Evolutionary conservation across 1,140 invertebrate species (phyloP).

Genomic region (Mactra quadrangularis): DNA sequence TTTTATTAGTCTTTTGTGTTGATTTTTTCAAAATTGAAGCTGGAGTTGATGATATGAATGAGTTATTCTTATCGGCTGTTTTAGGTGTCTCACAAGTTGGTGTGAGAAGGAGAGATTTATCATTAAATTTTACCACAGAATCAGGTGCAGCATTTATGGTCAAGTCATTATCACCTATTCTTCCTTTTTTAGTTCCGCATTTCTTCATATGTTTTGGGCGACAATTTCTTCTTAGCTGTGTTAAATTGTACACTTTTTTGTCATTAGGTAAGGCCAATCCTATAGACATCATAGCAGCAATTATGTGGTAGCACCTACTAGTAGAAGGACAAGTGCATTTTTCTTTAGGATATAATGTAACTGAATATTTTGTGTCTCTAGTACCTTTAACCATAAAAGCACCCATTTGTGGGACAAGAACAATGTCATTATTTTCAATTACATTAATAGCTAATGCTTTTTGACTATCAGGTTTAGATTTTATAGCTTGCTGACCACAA

Average conservation of each 20-base stretch:
- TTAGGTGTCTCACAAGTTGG: background rate
- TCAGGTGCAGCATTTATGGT: constrained; percentile 22
- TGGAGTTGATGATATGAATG: background rate
- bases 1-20: background rate
- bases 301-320: constrained; percentile 32
- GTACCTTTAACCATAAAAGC: constrained; percentile 37
- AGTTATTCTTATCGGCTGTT: background rate
- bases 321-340: constrained; percentile 32
- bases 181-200: constrained; percentile 43
- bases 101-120: background rate
- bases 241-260: constrained; percentile 35
- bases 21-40: background rate
- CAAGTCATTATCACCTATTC: constrained; percentile 6
- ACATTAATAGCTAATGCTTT: constrained; percentile 7
- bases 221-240: constrained; percentile 23
- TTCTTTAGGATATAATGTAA: constrained; percentile 27
- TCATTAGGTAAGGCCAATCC: constrained; percentile 11
- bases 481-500: background rate
- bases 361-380: constrained; percentile 12
- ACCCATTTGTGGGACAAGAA: constrained; percentile 39
- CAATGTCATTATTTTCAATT: constrained; percentile 19
- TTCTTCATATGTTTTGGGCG: constrained; percentile 15
- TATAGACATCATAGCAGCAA: constrained; percentile 42
- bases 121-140: constrained; percentile 18
- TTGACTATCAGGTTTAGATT: background rate